These are phyloP conservation scores for Ochropacha duplaris DNA, from an alignment of 2,888 invertebrate species.

Conservation along the genomic window DNA sequence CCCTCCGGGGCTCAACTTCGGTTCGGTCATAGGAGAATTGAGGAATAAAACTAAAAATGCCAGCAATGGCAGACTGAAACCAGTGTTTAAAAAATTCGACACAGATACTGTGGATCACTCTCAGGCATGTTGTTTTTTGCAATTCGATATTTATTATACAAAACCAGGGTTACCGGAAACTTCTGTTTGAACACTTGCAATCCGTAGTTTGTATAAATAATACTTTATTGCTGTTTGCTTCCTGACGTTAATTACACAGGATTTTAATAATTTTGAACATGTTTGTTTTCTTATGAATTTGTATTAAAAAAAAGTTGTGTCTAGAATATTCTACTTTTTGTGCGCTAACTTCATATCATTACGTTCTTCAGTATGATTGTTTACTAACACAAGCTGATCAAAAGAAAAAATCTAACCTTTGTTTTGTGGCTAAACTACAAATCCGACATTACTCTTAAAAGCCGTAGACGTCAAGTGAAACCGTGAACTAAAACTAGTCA, in stretches of 20 bases:
- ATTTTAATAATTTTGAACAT: neutral
- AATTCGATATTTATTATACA: conserved; percentile 9
- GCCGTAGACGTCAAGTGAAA: neutral
- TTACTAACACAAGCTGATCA: no score
- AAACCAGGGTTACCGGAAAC: conserved; percentile 20
- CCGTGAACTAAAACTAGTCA: neutral
- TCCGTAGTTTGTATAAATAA: neutral
- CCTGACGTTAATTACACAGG: neutral
- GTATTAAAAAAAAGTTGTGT: neutral
- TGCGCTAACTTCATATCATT: no score
- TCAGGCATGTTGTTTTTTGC: conserved; percentile 56
- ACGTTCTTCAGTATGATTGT: no score
- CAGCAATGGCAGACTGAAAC: conserved; percentile 63
- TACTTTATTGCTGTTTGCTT: neutral
- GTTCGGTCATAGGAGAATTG: conserved; percentile 74
- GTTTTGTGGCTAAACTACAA: neutral
- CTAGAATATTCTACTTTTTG: no score
- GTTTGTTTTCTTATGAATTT: neutral
- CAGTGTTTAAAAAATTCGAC: conserved; percentile 75
- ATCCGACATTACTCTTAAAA: no score
- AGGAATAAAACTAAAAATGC: conserved; percentile 69
- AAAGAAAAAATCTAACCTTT: neutral
- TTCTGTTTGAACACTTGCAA: neutral
- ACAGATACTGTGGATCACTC: conserved; percentile 51
- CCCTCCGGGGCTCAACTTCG: conserved; percentile 67